Percentiles rank a stretch among this genome's conserved stretches.
Evolutionary conservation across 2,888 invertebrate species (phyloP).

Genomic region (Parapristionchus giblindavisi): DNA sequence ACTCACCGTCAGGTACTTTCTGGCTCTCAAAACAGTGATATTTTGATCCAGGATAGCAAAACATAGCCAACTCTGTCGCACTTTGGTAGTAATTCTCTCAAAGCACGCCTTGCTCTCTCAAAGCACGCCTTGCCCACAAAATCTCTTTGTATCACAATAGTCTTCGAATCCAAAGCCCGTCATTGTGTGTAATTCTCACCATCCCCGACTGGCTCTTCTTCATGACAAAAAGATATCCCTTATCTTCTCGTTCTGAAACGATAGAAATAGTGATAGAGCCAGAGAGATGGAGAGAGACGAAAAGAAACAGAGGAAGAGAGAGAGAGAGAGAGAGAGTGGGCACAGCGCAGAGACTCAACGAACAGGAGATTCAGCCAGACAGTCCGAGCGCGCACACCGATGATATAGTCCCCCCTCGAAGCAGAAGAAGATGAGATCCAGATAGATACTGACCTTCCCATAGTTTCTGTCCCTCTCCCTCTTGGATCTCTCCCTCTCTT

Average conservation of each 20-base stretch:
- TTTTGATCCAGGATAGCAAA: no score
- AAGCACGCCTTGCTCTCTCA: no score
- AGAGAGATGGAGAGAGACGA: background rate
- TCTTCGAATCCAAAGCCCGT: background rate
- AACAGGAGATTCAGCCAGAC: background rate
- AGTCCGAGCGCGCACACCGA: background rate
- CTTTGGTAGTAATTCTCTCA: no score
- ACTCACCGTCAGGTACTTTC: no score
- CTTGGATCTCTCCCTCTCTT: no score
- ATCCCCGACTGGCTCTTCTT: background rate
- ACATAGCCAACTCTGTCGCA: no score
- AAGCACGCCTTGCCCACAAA: no score
- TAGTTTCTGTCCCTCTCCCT: background rate
- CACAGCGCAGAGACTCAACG: constrained; percentile 11
- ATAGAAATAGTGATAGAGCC: constrained; percentile 5
- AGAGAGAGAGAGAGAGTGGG: background rate
- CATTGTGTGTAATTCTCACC: no score
- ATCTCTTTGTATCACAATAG: no score
- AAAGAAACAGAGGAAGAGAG: background rate
- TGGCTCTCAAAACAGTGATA: no score
- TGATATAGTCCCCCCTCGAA: constrained; percentile 8
- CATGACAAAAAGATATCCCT: no score
- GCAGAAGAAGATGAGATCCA: background rate
- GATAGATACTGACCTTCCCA: background rate
- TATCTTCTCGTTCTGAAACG: background rate